Percentiles rank a stretch among this genome's conserved stretches.
These are phyloP conservation scores for Lithobates pipiens DNA, from an alignment of 2,797 vertebrate genomes.

Conservation along the genomic window DNA sequence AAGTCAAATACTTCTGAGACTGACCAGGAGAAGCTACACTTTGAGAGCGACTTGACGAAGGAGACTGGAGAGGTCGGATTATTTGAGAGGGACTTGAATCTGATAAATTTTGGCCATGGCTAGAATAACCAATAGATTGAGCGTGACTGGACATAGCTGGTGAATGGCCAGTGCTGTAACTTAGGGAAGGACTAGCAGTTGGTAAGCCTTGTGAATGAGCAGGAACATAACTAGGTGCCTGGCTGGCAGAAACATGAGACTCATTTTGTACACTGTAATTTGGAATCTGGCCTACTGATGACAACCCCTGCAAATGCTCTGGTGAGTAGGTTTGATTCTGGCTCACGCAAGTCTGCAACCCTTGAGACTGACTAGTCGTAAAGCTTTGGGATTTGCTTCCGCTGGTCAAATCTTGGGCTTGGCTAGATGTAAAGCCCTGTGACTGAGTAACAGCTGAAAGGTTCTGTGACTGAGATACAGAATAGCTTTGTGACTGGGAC, in stretches of 20 bases:
- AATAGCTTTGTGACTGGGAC: conserved; percentile 64
- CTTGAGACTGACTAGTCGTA: conserved; percentile 62
- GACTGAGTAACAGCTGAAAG: conserved; percentile 74
- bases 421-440: conserved; percentile 86
- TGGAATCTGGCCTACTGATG: conserved; percentile 63
- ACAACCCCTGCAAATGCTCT: conserved; percentile 74
- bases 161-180: conserved; percentile 91
- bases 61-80: conserved; percentile 90
- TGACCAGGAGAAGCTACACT: conserved; percentile 82
- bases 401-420: conserved; percentile 88
- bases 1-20: conserved; percentile 86
- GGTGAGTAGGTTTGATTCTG: conserved; percentile 75
- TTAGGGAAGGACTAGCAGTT: conserved; percentile 89
- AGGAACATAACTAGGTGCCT: conserved; percentile 67
- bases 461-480: conserved; percentile 76
- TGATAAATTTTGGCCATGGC: conserved; percentile 69
- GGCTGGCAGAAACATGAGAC: conserved; percentile 63
- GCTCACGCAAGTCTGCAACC: conserved; percentile 69
- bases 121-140: conserved; percentile 74
- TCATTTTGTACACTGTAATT: conserved; percentile 74
- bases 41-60: conserved; percentile 81
- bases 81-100: conserved; percentile 91
- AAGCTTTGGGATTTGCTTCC: conserved; percentile 75
- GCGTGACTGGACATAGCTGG: conserved; percentile 88
- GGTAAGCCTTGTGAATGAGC: conserved; percentile 75